A percentile compares a stretch with the other conserved stretches of the same genome.
Evolutionary conservation across 2,888 invertebrate species (phyloP).

Genomic region (Arrhopalites spinosus): DNA sequence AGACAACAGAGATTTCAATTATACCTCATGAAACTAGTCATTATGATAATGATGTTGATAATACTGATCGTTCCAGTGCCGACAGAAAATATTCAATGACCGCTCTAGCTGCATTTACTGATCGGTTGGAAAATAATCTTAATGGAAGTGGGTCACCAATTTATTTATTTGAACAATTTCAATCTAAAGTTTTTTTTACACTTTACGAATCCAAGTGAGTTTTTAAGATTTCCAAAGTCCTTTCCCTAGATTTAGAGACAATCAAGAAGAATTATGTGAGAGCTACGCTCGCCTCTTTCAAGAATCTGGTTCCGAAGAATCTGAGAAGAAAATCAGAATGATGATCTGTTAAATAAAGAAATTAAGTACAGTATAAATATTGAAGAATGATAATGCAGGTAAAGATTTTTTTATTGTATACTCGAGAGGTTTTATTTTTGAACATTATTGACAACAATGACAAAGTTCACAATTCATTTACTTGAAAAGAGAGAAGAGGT

Average conservation of each 20-base stretch:
- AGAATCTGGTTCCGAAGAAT: constrained; percentile 33
- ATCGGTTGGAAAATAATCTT: constrained; percentile 26
- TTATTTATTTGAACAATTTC: no score
- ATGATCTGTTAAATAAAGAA: background rate
- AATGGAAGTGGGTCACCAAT: constrained; percentile 21
- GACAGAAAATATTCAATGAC: constrained; percentile 23
- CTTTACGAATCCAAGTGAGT: no score
- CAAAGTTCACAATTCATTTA: no score
- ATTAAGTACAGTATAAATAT: background rate
- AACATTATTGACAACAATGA: no score
- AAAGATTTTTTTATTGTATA: no score
- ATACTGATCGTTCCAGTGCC: constrained; percentile 1
- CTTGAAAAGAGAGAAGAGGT: no score
- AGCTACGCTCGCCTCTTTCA: constrained; percentile 35
- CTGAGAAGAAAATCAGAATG: constrained; percentile 1
- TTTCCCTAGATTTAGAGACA: constrained; percentile 18
- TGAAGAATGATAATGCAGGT: background rate
- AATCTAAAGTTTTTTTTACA: no score
- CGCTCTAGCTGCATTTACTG: constrained; percentile 29
- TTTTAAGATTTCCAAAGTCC: constrained; percentile 11
- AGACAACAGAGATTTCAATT: constrained; percentile 45
- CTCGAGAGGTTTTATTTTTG: no score
- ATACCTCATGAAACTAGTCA: constrained; percentile 33
- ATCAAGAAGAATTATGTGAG: constrained; percentile 29
- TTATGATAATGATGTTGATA: constrained; percentile 8